A percentile compares a stretch with the other conserved stretches of the same genome.
Conservation (phyloP, 2,113 vertebrate species). For the Caranx melampygus region DNA sequence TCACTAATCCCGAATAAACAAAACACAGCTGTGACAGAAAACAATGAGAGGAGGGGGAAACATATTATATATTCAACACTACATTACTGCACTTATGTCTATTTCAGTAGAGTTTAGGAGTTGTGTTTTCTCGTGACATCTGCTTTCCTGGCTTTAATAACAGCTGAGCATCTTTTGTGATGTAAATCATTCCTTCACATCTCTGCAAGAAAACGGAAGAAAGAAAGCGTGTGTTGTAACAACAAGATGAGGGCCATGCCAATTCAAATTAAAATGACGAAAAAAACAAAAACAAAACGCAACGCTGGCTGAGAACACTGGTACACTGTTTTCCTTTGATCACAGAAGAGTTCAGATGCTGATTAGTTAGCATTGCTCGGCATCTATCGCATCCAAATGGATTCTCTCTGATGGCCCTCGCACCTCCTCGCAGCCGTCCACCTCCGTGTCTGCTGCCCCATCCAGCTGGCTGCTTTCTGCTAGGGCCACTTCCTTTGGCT, state of each 20-base stretch:
- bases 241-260: not conserved
- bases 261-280: constrained; percentile 7
- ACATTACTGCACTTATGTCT: too few relatives aligned
- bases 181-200: not conserved
- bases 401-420: constrained; percentile 26
- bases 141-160: not conserved
- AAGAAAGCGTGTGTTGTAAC: not conserved
- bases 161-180: not conserved
- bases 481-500: constrained; percentile 53
- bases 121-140: not conserved
- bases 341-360: not conserved
- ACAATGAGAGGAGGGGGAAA: too few relatives aligned
- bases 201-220: not conserved
- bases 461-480: constrained; percentile 51
- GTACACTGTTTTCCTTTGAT: not conserved
- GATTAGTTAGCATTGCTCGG: constrained; percentile 2
- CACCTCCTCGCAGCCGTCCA: constrained; percentile 10
- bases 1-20: too few relatives aligned
- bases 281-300: constrained; percentile 13
- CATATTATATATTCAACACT: too few relatives aligned
- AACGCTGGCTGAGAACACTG: not conserved
- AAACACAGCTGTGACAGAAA: too few relatives aligned
- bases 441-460: constrained; percentile 11
- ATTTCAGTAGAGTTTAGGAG: not conserved
- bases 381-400: constrained; percentile 12